A percentile compares a stretch with the other conserved stretches of the same genome.
Conservation (phyloP, 2,888 invertebrate species). For the Pyrgus malvae region DNA sequence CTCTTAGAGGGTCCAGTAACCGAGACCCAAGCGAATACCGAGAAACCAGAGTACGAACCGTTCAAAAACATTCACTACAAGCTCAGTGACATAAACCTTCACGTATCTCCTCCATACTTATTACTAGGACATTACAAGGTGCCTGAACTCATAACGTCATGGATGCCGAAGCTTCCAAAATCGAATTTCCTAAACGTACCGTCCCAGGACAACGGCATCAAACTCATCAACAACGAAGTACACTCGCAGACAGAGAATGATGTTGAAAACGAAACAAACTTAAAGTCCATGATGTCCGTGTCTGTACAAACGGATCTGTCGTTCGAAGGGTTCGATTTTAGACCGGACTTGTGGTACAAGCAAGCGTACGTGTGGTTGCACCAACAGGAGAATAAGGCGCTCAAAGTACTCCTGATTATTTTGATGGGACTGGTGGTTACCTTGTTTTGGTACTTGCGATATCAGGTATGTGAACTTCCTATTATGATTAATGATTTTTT, state of each 20-base stretch:
- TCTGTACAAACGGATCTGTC: conserved; percentile 83
- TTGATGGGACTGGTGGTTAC: conserved; percentile 85
- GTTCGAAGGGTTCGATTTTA: conserved; percentile 65
- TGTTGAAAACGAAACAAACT: conserved; percentile 68
- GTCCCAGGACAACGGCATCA: conserved; percentile 49
- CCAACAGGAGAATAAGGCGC: conserved; percentile 88
- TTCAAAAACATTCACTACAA: conserved; percentile 75
- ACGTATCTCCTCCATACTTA: conserved; percentile 70
- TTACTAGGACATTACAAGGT: conserved; percentile 87
- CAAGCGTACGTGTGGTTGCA: conserved; percentile 83
- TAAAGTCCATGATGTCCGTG: conserved; percentile 72
- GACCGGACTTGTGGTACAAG: conserved; percentile 68
- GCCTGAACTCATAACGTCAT: conserved; percentile 81
- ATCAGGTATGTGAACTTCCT: conserved; percentile 78
- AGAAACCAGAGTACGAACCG: conserved; percentile 67
- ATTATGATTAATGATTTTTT: neutral
- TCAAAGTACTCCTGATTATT: conserved; percentile 86
- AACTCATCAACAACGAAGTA: conserved; percentile 68
- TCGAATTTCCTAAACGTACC: conserved; percentile 54
- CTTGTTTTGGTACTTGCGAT: conserved; percentile 89
- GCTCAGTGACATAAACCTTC: conserved; percentile 66
- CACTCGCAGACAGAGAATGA: conserved; percentile 57
- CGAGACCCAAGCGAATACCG: conserved; percentile 45
- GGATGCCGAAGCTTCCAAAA: conserved; percentile 68
- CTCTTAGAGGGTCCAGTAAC: conserved; percentile 87